Conservation (phyloP, 1,140 invertebrate species). For the Lutraria rhynchaena region DNA sequence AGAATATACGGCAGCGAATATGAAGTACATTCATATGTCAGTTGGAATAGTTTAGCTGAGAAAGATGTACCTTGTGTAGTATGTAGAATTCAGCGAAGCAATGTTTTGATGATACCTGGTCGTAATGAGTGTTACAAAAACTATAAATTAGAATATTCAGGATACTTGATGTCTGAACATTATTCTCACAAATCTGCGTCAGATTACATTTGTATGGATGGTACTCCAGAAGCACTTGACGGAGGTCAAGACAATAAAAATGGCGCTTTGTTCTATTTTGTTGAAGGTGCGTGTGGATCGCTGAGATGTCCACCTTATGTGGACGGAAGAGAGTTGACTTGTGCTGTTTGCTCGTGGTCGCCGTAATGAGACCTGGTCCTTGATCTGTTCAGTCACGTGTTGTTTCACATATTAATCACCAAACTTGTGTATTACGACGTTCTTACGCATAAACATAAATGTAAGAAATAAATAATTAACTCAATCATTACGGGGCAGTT, state of each 20-base stretch:
- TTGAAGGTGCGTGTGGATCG: constrained; percentile 10
- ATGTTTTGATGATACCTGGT: not conserved
- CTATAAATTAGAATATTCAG: not conserved
- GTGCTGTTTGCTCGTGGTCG: constrained; percentile 15
- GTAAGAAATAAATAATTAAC: too few relatives aligned
- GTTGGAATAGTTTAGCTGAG: constrained; percentile 19
- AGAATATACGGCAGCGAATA: constrained; percentile 66
- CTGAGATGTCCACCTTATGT: constrained; percentile 4
- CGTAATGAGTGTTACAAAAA: not conserved
- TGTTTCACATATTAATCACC: too few relatives aligned
- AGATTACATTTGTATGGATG: not conserved
- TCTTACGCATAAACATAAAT: too few relatives aligned
- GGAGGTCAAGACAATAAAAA: not conserved
- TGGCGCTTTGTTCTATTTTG: not conserved
- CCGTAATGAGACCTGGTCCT: too few relatives aligned
- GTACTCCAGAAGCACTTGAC: not conserved
- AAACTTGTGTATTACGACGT: too few relatives aligned
- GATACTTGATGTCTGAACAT: not conserved
- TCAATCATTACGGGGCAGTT: too few relatives aligned
- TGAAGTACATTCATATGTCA: constrained; percentile 84
- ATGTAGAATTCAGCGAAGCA: not conserved
- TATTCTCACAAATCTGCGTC: not conserved
- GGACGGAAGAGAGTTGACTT: not conserved
- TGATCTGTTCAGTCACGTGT: too few relatives aligned
- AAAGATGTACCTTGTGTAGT: constrained; percentile 42